Evolutionary conservation across 2,113 vertebrate genomes (phyloP).

Genomic region (Crotalus tigris): DNA sequence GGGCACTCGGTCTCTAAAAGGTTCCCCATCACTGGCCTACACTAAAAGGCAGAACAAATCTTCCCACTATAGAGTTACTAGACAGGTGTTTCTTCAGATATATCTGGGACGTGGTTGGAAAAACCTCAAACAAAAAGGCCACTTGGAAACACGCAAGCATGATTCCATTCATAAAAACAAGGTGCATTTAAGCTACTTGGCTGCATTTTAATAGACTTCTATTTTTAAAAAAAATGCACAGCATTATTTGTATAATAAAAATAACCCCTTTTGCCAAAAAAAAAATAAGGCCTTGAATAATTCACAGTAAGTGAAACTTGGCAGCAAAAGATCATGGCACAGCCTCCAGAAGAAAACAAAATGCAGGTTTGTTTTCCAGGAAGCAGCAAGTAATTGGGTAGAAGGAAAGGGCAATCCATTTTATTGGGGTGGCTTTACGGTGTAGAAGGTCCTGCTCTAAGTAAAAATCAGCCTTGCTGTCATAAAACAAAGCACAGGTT

Average conservation of each 20-base stretch:
- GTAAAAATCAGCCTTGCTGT: neutral
- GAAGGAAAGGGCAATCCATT: neutral
- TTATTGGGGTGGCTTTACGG: neutral
- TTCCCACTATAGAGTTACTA: too few species aligned
- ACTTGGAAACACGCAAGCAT: neutral
- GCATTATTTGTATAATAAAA: neutral
- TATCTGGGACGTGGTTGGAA: neutral
- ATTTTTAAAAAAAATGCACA: neutral
- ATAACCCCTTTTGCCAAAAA: neutral
- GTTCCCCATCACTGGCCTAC: too few species aligned
- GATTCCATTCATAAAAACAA: neutral
- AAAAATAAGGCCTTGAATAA: neutral
- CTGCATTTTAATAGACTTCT: neutral
- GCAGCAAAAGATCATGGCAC: neutral
- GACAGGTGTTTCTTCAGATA: neutral
- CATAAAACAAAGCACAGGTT: neutral
- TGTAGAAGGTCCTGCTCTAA: neutral
- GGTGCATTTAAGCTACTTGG: neutral
- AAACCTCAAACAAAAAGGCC: neutral
- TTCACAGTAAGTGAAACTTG: neutral
- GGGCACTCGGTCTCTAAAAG: too few species aligned
- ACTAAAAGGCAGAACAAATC: too few species aligned
- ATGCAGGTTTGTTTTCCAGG: neutral
- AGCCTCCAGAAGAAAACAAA: neutral
- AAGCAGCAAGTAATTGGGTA: neutral